A percentile compares a stretch with the other conserved stretches of the same genome.
Conservation (phyloP, 2,113 vertebrate genomes). For the Hymenochirus boettgeri region DNA sequence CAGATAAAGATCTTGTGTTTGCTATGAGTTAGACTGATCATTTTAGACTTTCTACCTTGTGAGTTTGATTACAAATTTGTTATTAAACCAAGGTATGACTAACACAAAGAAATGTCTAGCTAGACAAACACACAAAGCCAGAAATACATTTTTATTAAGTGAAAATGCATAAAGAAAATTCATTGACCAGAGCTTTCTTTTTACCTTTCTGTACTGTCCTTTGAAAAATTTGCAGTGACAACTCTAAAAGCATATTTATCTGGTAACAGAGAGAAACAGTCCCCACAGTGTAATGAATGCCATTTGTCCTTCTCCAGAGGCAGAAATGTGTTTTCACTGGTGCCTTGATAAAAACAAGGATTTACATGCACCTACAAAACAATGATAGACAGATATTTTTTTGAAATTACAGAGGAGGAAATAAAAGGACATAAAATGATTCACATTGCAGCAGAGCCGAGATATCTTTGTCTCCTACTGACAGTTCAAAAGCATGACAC, state of each 20-base stretch:
- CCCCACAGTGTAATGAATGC: constrained; percentile 62
- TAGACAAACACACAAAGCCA: too few species aligned
- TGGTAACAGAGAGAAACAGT: constrained; percentile 72
- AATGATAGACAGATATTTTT: not conserved
- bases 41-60: too few species aligned
- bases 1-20: too few species aligned
- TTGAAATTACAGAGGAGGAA: not conserved
- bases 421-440: not conserved
- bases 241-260: constrained; percentile 69
- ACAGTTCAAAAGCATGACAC: too few species aligned
- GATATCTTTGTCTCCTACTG: too few species aligned
- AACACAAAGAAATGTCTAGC: too few species aligned
- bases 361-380: constrained; percentile 68
- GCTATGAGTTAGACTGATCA: too few species aligned
- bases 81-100: too few species aligned
- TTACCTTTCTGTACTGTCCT: constrained; percentile 54
- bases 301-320: constrained; percentile 65
- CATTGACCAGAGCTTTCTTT: not conserved
- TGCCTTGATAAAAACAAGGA: constrained; percentile 73
- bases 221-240: constrained; percentile 43
- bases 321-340: constrained; percentile 49
- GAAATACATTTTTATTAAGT: too few species aligned
- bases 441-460: not conserved
- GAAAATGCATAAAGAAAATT: too few species aligned
- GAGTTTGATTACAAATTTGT: too few species aligned